Base-by-base conservation (phyloP, 1,140 invertebrate species). In the Hyles vespertilio region DNA sequence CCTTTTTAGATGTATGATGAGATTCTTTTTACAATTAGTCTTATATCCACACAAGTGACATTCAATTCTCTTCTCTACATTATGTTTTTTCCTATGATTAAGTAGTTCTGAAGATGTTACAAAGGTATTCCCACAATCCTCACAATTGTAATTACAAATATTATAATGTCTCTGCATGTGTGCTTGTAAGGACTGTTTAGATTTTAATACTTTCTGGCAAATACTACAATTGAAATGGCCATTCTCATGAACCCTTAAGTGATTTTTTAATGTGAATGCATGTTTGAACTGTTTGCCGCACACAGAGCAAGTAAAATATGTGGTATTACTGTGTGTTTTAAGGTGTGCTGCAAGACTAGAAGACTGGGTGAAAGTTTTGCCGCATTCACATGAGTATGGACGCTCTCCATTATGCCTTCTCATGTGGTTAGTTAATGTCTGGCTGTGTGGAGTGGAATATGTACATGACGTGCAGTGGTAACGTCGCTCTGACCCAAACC, bases 241-340 rank as follows among this genome's bases (percentile, higher is more conserved):
- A 64, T 44, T 70, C 62, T 78, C 72, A 76, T 90, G 89, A 5
- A 90, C 89, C 53, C 71, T 61, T 32, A 79, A 64, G 59, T 90
- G 87, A 32, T 77, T 84, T 64, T 89, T 89, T 32, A 89, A 74
- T 47, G 84, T 73, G 55, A 81, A 85, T 36, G 81, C 79, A 71
- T 84, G 82, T 69, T 92, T 91, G 79, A 93, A 93, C 76, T 91
- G 91, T 69, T 92, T 92, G 11, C 92, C 91, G 79, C 93, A 93
- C 45, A 90, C 65, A 11, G 90, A 77, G 75, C 93, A 94, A 33
- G 90, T 93, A 66, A 88, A 93, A 54, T 89, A 87, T 44, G 74
- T 85, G 36, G 66, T 67, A 46, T 70, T 71, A 59, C 84, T 89
- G 58, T 92, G 91, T 40, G 81, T 91, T 63, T 89, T 89, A 12